Percentiles rank a stretch among this genome's conserved stretches.
Evolutionary conservation across 2,113 vertebrate species (phyloP).

Genomic region (Vidua chalybeata): DNA sequence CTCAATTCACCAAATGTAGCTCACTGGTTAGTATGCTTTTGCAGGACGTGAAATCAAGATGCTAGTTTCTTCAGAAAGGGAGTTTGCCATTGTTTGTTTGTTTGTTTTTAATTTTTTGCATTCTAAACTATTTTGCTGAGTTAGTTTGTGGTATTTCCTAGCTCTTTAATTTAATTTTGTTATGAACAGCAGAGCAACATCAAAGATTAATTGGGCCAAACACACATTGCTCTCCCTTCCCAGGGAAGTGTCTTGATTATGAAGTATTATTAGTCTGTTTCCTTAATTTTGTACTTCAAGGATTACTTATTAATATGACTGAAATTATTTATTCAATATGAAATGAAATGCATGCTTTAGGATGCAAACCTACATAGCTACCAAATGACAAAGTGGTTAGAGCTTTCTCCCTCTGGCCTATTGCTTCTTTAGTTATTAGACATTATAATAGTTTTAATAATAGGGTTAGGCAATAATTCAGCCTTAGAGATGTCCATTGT

Average conservation of each 20-base stretch:
- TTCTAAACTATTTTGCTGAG: constrained; percentile 4
- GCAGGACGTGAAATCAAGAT: neutral
- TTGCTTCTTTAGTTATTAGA: neutral
- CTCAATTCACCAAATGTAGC: neutral
- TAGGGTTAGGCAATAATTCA: neutral
- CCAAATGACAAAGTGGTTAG: neutral
- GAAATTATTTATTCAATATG: constrained; percentile 25
- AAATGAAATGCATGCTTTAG: neutral
- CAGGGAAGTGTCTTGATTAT: constrained; percentile 8
- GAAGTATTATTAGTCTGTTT: neutral
- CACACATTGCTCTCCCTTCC: neutral
- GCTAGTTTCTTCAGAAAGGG: neutral
- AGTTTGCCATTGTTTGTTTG: neutral
- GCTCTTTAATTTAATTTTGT: neutral
- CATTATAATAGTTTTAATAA: neutral
- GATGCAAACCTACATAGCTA: neutral
- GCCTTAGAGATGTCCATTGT: neutral
- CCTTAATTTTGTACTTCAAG: neutral
- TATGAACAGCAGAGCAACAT: neutral
- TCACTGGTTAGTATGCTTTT: neutral
- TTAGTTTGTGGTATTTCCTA: neutral
- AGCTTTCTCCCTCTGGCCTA: neutral
- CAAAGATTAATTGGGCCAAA: constrained; percentile 13
- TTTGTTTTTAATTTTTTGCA: neutral
- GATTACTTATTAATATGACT: neutral